phyloP scores from a whole-genome alignment of 2,113 vertebrate species.

The Castor canadensis region DNA sequence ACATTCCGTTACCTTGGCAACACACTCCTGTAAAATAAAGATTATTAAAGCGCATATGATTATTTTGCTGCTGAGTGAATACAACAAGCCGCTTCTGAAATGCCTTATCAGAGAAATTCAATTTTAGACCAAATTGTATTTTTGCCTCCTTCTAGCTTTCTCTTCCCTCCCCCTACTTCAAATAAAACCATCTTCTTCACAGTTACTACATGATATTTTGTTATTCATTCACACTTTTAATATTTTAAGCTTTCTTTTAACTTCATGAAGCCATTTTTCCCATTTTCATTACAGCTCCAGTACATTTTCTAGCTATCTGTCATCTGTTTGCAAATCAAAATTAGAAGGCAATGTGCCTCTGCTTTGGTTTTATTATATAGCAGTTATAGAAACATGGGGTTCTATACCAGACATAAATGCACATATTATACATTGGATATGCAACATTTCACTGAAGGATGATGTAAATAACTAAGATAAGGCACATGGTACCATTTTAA shows the following conservation, averaged over 20 bases:
- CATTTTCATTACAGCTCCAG: slow-evolving; percentile 64
- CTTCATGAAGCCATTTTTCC: slow-evolving; percentile 73
- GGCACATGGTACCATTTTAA: background rate
- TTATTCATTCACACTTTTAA: slow-evolving; percentile 78
- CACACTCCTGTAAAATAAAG: slow-evolving; percentile 91
- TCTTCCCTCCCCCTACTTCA: slow-evolving; percentile 78
- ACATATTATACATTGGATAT: background rate
- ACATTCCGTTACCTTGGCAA: slow-evolving; percentile 89
- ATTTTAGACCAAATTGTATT: slow-evolving; percentile 89
- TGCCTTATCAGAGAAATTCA: slow-evolving; percentile 89
- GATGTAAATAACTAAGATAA: background rate
- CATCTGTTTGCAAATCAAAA: slow-evolving; percentile 62
- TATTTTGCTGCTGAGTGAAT: slow-evolving; percentile 87
- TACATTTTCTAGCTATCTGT: slow-evolving; percentile 41
- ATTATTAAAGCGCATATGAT: slow-evolving; percentile 92
- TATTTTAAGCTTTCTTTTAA: slow-evolving; percentile 79
- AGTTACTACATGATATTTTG: slow-evolving; percentile 80
- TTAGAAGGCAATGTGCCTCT: slow-evolving; percentile 41
- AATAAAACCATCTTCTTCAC: slow-evolving; percentile 85
- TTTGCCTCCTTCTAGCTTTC: slow-evolving; percentile 85
- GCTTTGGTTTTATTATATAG: background rate
- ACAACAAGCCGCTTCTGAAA: slow-evolving; percentile 87
- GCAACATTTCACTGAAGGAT: background rate
- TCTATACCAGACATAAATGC: slow-evolving; percentile 34
- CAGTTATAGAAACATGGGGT: background rate